Percentiles rank a stretch among this genome's conserved stretches.
Evolutionary conservation across 2,113 vertebrate species (phyloP).

Genomic region (Brienomyrus longianalis): DNA sequence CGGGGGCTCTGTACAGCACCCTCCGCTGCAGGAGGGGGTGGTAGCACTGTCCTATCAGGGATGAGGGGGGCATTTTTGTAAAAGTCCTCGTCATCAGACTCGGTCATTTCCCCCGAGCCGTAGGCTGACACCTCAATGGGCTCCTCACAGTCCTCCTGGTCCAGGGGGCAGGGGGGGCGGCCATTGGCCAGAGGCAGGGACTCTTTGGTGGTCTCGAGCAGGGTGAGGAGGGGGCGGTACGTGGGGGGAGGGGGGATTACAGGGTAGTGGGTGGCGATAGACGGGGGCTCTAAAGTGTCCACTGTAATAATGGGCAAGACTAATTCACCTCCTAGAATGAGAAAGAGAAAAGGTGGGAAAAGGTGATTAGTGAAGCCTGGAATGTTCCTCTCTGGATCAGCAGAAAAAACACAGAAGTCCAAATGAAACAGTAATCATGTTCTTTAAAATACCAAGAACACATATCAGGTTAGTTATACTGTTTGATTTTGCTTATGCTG

Average conservation of each 20-base stretch:
- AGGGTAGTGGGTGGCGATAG: slow-evolving; percentile 80
- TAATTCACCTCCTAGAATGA: slow-evolving; percentile 89
- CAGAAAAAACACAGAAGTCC: slow-evolving; percentile 33
- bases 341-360: slow-evolving; percentile 55
- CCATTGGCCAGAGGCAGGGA: slow-evolving; percentile 63
- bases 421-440: slow-evolving; percentile 46
- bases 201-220: slow-evolving; percentile 79
- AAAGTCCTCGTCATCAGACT: slow-evolving; percentile 89
- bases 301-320: slow-evolving; percentile 91
- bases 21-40: slow-evolving; percentile 58
- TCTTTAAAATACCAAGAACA: slow-evolving; percentile 59
- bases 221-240: slow-evolving; percentile 76
- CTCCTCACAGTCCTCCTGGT: slow-evolving; percentile 86
- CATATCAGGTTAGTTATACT: slow-evolving; percentile 58
- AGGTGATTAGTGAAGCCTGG: slow-evolving; percentile 43
- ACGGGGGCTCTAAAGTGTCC: slow-evolving; percentile 87
- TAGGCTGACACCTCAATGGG: slow-evolving; percentile 79
- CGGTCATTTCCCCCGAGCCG: slow-evolving; percentile 85
- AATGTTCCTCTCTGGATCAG: slow-evolving; percentile 31
- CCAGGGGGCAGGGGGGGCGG: slow-evolving; percentile 68
- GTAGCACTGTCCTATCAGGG: slow-evolving; percentile 80
- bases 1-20: slow-evolving; percentile 57
- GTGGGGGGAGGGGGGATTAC: slow-evolving; percentile 81
- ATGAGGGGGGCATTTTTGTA: slow-evolving; percentile 79
- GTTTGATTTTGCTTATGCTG: slow-evolving; percentile 43